Evolutionary conservation across 2,113 vertebrate genomes (phyloP).

Genomic region (Alethe castanea): DNA sequence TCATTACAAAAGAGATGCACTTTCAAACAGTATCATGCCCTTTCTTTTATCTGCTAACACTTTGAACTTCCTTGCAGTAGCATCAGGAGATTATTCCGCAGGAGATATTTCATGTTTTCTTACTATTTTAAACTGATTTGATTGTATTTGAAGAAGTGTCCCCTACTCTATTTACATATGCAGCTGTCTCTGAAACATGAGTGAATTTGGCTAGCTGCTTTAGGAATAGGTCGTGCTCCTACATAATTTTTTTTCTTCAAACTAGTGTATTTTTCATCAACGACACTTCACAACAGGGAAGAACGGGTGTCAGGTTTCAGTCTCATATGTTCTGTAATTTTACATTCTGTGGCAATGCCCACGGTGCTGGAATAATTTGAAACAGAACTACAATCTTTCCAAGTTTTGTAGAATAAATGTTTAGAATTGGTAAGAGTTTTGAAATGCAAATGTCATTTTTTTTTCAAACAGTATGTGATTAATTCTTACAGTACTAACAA

Average conservation of each 20-base stretch:
- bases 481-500: conserved; percentile 61
- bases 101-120: conserved; percentile 12
- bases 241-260: conserved; percentile 52
- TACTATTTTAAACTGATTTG: neutral
- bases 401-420: conserved; percentile 78
- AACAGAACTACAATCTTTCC: conserved; percentile 77
- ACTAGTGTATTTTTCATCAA: conserved; percentile 64
- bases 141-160: conserved; percentile 1
- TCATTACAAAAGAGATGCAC: neutral
- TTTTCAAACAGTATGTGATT: conserved; percentile 57
- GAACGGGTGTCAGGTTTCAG: conserved; percentile 78
- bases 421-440: conserved; percentile 77
- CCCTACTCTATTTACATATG: neutral
- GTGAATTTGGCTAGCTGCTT: conserved; percentile 37
- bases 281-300: conserved; percentile 71
- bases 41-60: neutral
- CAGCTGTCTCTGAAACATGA: neutral
- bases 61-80: neutral
- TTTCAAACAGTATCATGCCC: neutral
- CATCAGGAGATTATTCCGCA: conserved; percentile 28
- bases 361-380: conserved; percentile 73
- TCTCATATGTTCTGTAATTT: conserved; percentile 78
- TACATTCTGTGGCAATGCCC: conserved; percentile 75
- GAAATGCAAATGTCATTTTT: conserved; percentile 75
- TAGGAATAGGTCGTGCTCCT: conserved; percentile 49